Base-by-base conservation (phyloP, 1,140 invertebrate species). In the Limonius californicus region DNA sequence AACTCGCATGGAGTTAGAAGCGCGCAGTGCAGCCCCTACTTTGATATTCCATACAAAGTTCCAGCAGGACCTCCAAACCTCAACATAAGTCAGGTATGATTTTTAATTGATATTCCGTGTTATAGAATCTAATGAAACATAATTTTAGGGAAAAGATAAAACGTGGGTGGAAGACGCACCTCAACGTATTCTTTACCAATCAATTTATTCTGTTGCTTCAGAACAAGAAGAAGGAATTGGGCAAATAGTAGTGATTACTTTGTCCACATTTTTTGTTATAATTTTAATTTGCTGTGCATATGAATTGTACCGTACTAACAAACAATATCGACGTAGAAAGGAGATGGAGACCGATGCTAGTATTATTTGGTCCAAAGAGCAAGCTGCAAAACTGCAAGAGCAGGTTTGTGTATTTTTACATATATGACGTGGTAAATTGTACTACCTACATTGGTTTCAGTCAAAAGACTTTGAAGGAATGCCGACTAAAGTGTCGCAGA, bases 161-260 rank as follows among this genome's bases (percentile, higher is more conserved):
- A 85, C 85, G 0, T 92, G 90, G 90, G 88, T 88, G 1, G 87
- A 89, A 74, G 89, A 92, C 72, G 88, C 89, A 12, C 90, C 90
- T 1, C 85, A 85, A 23, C 82, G 85, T 18, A 82, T 86, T 14
- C 80, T 86, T 0, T 92, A 91, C 72, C 87, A 87, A 69, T 87
- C 88, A 3, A 78, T 85, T 16, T 87, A 89, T 73, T 83, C 85
- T 2, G 83, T 86, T 64, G 82, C 85, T 4, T 86, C 88, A 7
- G 81, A 85, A 39, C 86, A 90, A 72, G 89, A 91, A 74, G 88
- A 91, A 67, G 86, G 84, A 45, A 86, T 87, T 0, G 81, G 80
- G 35, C 87, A 88, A 74, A 84, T 90, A 64, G 83, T 89, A 47
- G 89, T 90, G 67, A 87, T 89, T 65, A 83, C 83, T 1, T 77